Evolutionary conservation across 92 coral and sea anemone species (phyloP).

Genomic region (Actinostola sp.): DNA sequence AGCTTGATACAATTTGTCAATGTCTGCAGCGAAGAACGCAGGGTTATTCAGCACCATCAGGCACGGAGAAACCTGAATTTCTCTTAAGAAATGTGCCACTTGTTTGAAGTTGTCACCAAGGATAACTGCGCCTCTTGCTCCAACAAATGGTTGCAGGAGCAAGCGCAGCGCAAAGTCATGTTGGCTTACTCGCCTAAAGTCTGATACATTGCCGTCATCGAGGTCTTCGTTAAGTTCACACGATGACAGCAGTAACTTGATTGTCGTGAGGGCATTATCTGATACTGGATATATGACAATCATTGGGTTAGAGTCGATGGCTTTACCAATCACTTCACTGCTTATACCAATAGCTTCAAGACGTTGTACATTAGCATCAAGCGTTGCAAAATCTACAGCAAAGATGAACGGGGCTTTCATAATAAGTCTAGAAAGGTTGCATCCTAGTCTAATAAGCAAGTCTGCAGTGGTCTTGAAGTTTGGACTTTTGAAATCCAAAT

Average conservation of each 20-base stretch:
- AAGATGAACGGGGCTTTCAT: slow-evolving; percentile 83
- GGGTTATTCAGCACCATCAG: slow-evolving; percentile 80
- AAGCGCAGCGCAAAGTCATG: slow-evolving; percentile 58
- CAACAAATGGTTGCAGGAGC: slow-evolving; percentile 74
- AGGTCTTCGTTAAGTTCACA: slow-evolving; percentile 38
- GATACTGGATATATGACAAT: slow-evolving; percentile 76
- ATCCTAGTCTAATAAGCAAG: slow-evolving; percentile 69
- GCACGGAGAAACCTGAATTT: slow-evolving; percentile 83
- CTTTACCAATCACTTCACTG: slow-evolving; percentile 67
- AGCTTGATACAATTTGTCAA: slow-evolving; percentile 53
- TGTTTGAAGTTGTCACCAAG: slow-evolving; percentile 69
- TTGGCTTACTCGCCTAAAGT: slow-evolving; percentile 19
- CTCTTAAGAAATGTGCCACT: slow-evolving; percentile 74
- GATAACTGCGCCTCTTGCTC: slow-evolving; percentile 66
- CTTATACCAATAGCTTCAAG: slow-evolving; percentile 66
- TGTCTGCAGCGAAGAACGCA: slow-evolving; percentile 64
- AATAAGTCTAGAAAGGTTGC: slow-evolving; percentile 73
- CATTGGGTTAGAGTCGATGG: slow-evolving; percentile 72
- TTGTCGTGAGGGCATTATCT: slow-evolving; percentile 42
- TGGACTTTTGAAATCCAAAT: slow-evolving; percentile 60
- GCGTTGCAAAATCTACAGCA: slow-evolving; percentile 57
- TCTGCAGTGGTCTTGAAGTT: slow-evolving; percentile 62
- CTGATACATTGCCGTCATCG: slow-evolving; percentile 21
- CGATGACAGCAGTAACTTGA: slow-evolving; percentile 40
- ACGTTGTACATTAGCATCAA: slow-evolving; percentile 63